Percentiles rank a stretch among this genome's conserved stretches.
phyloP scores from a whole-genome alignment of 2,113 vertebrate species.

The Lucifuga dentata region DNA sequence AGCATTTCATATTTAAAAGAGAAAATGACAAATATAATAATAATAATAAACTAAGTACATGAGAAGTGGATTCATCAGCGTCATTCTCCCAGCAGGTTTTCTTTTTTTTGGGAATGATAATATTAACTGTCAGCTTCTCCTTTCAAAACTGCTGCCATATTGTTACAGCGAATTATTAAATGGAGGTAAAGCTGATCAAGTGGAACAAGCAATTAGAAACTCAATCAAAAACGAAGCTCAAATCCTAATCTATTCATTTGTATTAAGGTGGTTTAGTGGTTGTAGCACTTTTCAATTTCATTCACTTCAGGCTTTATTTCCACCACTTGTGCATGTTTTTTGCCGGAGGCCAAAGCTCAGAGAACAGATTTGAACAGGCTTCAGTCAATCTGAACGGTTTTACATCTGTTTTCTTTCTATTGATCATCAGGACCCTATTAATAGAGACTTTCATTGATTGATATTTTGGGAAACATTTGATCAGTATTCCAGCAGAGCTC shows the following conservation, averaged over 20 bases:
- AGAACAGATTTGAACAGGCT: conserved; percentile 26
- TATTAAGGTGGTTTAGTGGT: conserved; percentile 28
- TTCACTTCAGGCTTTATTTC: conserved; percentile 31
- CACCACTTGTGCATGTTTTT: conserved; percentile 19
- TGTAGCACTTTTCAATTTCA: conserved; percentile 27
- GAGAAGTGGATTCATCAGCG: too few relatives aligned
- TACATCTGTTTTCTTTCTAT: too few relatives aligned
- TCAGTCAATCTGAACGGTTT: too few relatives aligned
- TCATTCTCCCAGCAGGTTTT: too few relatives aligned
- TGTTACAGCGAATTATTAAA: conserved; percentile 44
- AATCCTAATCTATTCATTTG: conserved; percentile 55
- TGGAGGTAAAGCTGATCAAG: conserved; percentile 56
- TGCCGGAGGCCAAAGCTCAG: conserved; percentile 22
- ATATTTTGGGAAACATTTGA: too few relatives aligned
- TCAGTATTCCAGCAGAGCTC: too few relatives aligned
- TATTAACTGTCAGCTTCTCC: conserved; percentile 19
- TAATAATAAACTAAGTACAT: not conserved
- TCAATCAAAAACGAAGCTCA: conserved; percentile 44
- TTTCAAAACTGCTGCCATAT: conserved; percentile 17
- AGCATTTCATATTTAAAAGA: conserved; percentile 1
- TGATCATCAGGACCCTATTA: too few relatives aligned
- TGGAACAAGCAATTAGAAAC: conserved; percentile 63
- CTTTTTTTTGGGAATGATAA: too few relatives aligned
- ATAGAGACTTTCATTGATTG: too few relatives aligned
- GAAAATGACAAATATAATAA: not conserved